Evolutionary conservation across 2,888 invertebrate genomes (phyloP), one percentile per base, ranked within the genome.

Genomic region (Campopleginae sp.): DNA sequence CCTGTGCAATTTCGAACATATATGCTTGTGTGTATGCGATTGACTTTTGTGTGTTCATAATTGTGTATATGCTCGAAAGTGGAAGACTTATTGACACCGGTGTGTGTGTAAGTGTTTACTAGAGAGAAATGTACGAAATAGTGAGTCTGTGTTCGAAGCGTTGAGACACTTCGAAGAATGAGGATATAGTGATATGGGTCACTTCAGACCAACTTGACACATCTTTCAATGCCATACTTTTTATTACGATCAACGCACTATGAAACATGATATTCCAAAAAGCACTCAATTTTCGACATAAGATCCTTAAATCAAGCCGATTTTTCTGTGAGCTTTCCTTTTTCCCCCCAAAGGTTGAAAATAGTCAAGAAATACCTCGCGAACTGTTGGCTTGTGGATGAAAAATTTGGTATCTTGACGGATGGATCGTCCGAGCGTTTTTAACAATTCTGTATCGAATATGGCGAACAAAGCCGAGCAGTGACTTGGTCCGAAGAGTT

Each of bases 31-130:
- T 65, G 27, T 48, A 77, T 63, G 51, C 65, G 54, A 58, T 68
- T 54, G 74, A 79, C 71, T 82, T 38, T 38, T 58, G 58, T 46
- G 74, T 81, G 72, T 76, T 61, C 72, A 72, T 71, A 71, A 80
- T 82, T 79, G 61, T 82, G 51, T 68, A 23, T 38, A 42, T 54
- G 19, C 42, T 68, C 5, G 14, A 42, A 38, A 6, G 51, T 54
- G 5, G 51, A 54, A 23, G 44, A 31, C 63, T 10, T 46, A 76
- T 17, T 4, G 54, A 65, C 38, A n/a, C 19, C n/a, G n/a, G n/a
- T 42, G 19, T 66, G 17, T 6, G 42, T 74, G 61, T 27, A 42
- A 44, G 65, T 44, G 33, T 42, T 33, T n/a, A 46, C 19, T 44
- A 46, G 46, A 31, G 48, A 46, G 23, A 61, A 46, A 44, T 46